phyloP scores from a whole-genome alignment of 2,888 invertebrate species.

The Diarsia brunnea region DNA sequence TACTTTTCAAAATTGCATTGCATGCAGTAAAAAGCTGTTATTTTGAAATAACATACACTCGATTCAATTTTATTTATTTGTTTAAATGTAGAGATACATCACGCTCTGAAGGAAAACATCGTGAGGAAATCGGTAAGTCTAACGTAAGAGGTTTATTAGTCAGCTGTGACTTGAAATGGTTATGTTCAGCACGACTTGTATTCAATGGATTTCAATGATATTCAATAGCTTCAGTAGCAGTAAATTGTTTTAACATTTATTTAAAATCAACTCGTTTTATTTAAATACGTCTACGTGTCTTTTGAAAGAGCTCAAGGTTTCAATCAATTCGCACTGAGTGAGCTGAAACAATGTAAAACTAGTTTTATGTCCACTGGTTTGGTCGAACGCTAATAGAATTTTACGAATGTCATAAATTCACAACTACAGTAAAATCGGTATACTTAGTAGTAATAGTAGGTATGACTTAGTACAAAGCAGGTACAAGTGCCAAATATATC shows the following conservation, averaged over 20 bases:
- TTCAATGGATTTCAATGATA: background rate
- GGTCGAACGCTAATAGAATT: constrained; percentile 28
- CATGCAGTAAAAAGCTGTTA: too few species aligned
- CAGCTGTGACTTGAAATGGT: background rate
- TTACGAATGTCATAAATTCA: constrained; percentile 33
- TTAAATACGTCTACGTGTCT: background rate
- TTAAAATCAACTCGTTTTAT: background rate
- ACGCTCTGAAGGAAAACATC: background rate
- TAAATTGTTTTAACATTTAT: background rate
- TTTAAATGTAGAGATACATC: background rate
- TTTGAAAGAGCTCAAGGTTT: constrained; percentile 18
- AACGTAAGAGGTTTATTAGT: background rate
- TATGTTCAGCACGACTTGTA: background rate
- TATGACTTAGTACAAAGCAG: background rate
- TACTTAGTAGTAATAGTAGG: too few species aligned
- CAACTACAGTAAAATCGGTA: constrained; percentile 17
- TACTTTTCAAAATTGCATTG: too few species aligned
- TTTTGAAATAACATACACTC: too few species aligned
- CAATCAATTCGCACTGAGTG: constrained; percentile 14
- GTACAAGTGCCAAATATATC: constrained; percentile 29
- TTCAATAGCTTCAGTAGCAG: background rate
- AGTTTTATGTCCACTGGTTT: constrained; percentile 30
- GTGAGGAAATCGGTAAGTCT: background rate
- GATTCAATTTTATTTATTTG: too few species aligned
- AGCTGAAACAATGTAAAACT: constrained; percentile 37